Evolutionary conservation across 2,888 invertebrate genomes (phyloP).

Genomic region (Zaprionus obscuricornis): DNA sequence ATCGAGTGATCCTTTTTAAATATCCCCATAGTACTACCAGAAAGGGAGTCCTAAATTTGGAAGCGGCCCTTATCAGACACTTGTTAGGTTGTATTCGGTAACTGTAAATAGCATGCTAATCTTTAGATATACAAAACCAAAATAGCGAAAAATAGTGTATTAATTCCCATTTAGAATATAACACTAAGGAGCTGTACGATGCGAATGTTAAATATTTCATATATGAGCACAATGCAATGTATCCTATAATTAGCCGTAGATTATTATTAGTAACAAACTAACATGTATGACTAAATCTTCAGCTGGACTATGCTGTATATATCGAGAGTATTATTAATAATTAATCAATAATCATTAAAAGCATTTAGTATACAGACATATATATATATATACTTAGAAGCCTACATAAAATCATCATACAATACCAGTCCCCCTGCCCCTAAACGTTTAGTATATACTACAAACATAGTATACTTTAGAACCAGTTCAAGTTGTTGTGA

Average conservation of each 20-base stretch:
- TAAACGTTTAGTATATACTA: conserved; percentile 6
- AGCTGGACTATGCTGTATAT: conserved; percentile 43
- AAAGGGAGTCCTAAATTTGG: conserved; percentile 44
- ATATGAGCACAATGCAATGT: conserved; percentile 81
- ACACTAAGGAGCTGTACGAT: conserved; percentile 37
- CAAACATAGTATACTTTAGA: conserved; percentile 55
- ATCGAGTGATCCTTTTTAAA: conserved; percentile 68
- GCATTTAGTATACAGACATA: conserved; percentile 13
- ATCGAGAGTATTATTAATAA: conserved; percentile 23
- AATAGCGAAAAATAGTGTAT: too few species aligned
- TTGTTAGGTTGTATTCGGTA: conserved; percentile 77
- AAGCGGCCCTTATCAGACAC: conserved; percentile 56
- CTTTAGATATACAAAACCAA: conserved; percentile 4
- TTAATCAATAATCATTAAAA: conserved; percentile 28
- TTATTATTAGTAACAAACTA: conserved; percentile 37
- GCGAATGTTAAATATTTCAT: conserved; percentile 63
- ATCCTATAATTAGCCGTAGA: conserved; percentile 79
- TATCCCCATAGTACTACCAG: conserved; percentile 20
- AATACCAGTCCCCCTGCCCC: too few species aligned
- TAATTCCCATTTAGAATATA: conserved; percentile 9
- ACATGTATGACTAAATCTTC: conserved; percentile 37
- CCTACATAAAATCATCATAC: too few species aligned
- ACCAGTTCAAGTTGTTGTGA: conserved; percentile 64
- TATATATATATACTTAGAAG: not conserved
- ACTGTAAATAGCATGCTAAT: conserved; percentile 62